Conservation (phyloP, 2,888 invertebrate genomes). For the Biston stratarius region DNA sequence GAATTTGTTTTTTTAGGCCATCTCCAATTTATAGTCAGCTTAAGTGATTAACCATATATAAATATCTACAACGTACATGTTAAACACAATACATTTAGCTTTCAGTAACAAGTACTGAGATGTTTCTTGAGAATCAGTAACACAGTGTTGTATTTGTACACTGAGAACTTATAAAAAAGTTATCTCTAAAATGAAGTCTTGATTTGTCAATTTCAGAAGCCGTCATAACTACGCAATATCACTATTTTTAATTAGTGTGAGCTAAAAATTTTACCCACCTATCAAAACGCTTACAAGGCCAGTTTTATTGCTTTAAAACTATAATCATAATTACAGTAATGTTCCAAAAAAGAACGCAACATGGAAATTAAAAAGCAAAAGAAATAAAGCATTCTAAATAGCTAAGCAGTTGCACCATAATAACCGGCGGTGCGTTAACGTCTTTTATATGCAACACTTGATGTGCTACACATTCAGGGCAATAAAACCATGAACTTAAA, state of each 20-base stretch:
- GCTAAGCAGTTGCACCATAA: constrained; percentile 10
- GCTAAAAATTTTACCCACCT: constrained; percentile 1
- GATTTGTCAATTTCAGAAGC: background rate
- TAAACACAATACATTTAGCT: no score
- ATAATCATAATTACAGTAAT: constrained; percentile 13
- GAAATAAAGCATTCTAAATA: constrained; percentile 14
- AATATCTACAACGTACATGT: no score
- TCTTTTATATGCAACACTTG: constrained; percentile 36
- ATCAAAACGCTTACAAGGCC: constrained; percentile 22
- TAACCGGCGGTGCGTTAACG: constrained; percentile 35
- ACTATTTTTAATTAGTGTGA: background rate
- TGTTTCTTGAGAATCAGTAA: no score
- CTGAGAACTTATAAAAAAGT: no score
- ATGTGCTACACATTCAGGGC: constrained; percentile 8
- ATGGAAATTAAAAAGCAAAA: constrained; percentile 18
- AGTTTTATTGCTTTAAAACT: constrained; percentile 9
- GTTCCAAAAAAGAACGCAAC: constrained; percentile 19
- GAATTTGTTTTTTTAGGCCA: no score
- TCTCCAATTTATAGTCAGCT: no score
- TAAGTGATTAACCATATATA: no score
- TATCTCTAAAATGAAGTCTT: no score
- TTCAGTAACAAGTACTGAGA: no score
- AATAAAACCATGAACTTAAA: constrained; percentile 13
- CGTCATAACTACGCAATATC: background rate
- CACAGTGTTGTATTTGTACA: no score